A percentile compares a stretch with the other conserved stretches of the same genome.
phyloP scores from a whole-genome alignment of 2,888 invertebrate species.

The Fragum whitleyi region DNA sequence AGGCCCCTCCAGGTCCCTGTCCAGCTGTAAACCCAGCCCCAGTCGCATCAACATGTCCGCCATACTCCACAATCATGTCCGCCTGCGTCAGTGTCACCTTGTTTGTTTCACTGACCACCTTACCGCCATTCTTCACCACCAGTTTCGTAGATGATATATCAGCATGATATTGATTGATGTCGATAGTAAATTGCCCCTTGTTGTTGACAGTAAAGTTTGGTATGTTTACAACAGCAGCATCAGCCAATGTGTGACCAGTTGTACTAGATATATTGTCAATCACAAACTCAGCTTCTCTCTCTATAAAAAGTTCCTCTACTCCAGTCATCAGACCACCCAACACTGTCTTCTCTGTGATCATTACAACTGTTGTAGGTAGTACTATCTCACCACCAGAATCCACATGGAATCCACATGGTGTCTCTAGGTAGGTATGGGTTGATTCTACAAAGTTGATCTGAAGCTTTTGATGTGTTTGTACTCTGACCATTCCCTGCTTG shows the following conservation, averaged over 20 bases:
- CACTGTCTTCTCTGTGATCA: slow-evolving; percentile 70
- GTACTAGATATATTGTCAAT: slow-evolving; percentile 69
- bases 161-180: slow-evolving; percentile 61
- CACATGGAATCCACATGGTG: slow-evolving; percentile 77
- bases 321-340: slow-evolving; percentile 74
- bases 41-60: slow-evolving; percentile 64
- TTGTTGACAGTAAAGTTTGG: slow-evolving; percentile 68
- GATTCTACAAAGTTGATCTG: slow-evolving; percentile 73
- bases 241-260: slow-evolving; percentile 25
- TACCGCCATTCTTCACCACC: slow-evolving; percentile 70
- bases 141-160: slow-evolving; percentile 52
- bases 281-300: slow-evolving; percentile 71
- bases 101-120: slow-evolving; percentile 49
- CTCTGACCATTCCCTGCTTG: slow-evolving; percentile 73
- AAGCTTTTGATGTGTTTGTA: slow-evolving; percentile 71
- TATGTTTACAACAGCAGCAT: slow-evolving; percentile 62
- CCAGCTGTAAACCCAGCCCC: slow-evolving; percentile 65
- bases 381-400: slow-evolving; percentile 75
- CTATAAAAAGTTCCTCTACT: slow-evolving; percentile 73
- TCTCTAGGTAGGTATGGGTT: slow-evolving; percentile 77
- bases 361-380: slow-evolving; percentile 71
- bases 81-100: slow-evolving; percentile 49
- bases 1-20: slow-evolving; percentile 68
- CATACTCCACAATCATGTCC: slow-evolving; percentile 66
- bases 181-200: slow-evolving; percentile 64